phyloP scores from a whole-genome alignment of 2,888 invertebrate genomes.

The Lasiommata megera region DNA sequence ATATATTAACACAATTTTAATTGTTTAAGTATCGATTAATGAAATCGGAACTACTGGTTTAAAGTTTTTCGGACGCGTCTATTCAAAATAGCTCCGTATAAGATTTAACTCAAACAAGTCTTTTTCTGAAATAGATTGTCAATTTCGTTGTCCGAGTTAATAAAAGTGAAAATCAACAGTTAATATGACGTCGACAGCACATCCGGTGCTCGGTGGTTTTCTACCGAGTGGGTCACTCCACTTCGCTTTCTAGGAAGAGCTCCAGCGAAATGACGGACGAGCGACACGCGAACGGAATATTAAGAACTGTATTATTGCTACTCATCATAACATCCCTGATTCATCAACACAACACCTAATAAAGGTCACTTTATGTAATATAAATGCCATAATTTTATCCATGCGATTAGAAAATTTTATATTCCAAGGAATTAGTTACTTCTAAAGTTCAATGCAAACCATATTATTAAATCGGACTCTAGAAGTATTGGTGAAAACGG shows the following conservation, averaged over 20 bases:
- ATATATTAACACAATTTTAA: no score
- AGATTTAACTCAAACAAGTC: no score
- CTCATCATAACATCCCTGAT: conserved; percentile 46
- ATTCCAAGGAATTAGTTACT: no score
- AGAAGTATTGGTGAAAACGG: no score
- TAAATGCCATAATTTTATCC: neutral
- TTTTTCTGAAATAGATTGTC: conserved; percentile 25
- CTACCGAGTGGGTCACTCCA: conserved; percentile 64
- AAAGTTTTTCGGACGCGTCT: no score
- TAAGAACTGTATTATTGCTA: conserved; percentile 49
- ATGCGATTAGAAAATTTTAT: neutral
- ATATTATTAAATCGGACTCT: no score
- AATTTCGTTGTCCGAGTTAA: conserved; percentile 37
- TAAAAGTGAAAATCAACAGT: conserved; percentile 73
- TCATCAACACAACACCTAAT: conserved; percentile 42
- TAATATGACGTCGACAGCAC: conserved; percentile 51
- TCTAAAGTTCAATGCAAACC: no score
- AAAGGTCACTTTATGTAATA: conserved; percentile 7
- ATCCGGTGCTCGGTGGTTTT: conserved; percentile 52
- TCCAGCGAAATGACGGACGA: conserved; percentile 60
- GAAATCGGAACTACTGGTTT: no score
- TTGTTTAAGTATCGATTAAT: no score
- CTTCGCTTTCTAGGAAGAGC: conserved; percentile 71
- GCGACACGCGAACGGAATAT: conserved; percentile 53
- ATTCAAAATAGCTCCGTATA: no score